Conservation (phyloP, 1,140 invertebrate species). For the Lasaia peninsularis region DNA sequence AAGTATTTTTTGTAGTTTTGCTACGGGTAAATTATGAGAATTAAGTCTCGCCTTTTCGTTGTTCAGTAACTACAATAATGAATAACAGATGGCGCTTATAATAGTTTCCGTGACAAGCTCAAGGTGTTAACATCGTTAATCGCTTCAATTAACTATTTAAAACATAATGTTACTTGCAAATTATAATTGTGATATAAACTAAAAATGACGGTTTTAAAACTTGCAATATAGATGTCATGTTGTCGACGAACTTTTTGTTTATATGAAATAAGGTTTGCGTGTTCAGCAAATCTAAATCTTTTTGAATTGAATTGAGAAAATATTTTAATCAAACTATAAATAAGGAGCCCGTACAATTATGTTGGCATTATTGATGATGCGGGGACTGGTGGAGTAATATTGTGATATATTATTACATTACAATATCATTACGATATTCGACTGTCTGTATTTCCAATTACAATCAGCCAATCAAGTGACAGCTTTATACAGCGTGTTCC, state of each 20-base stretch:
- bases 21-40: too few relatives aligned
- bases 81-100: conserved; percentile 36
- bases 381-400: conserved; percentile 8
- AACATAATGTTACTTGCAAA: neutral
- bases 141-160: neutral
- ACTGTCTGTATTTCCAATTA: conserved; percentile 31
- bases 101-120: neutral
- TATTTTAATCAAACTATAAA: conserved; percentile 26
- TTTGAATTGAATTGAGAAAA: conserved; percentile 19
- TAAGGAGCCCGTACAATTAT: conserved; percentile 9
- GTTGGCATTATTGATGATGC: conserved; percentile 10
- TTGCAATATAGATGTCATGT: conserved; percentile 1
- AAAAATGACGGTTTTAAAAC: conserved; percentile 4
- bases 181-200: conserved; percentile 1
- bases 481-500: conserved; percentile 23
- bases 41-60: too few relatives aligned
- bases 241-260: neutral
- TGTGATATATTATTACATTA: conserved; percentile 38
- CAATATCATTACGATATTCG: conserved; percentile 37
- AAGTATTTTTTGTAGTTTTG: too few relatives aligned
- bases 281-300: conserved; percentile 30
- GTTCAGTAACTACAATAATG: neutral
- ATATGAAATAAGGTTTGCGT: conserved; percentile 24
- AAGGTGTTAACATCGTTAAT: neutral
- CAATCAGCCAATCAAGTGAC: conserved; percentile 27